These are phyloP conservation scores for Gymnoscopelus braueri DNA, from an alignment of 2,797 vertebrate species.

Conservation along the genomic window DNA sequence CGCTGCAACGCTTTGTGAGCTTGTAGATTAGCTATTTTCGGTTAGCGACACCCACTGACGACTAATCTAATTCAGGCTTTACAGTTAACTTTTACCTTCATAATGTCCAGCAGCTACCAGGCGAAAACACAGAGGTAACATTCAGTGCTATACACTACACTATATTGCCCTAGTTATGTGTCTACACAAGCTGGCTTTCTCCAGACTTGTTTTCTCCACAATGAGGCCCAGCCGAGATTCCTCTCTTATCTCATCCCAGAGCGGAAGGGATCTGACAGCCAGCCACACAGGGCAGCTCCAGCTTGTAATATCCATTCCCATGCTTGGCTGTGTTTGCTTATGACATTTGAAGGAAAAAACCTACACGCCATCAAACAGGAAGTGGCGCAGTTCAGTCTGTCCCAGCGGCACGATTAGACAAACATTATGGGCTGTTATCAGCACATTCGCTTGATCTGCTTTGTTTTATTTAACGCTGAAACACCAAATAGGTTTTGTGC, in stretches of 20 bases:
- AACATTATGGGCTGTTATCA: constrained; percentile 11
- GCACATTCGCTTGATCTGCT: not conserved
- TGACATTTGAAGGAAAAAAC: constrained; percentile 15
- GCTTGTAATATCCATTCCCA: constrained; percentile 34
- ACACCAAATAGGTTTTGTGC: constrained; percentile 21
- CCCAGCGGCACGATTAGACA: constrained; percentile 14
- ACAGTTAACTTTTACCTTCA: no score
- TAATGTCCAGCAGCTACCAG: constrained; percentile 4
- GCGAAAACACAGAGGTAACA: constrained; percentile 4
- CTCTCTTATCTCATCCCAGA: constrained; percentile 44
- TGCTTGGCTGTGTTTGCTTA: not conserved
- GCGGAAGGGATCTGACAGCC: constrained; percentile 42
- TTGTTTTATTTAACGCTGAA: not conserved
- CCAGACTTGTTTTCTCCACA: constrained; percentile 7
- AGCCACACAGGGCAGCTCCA: constrained; percentile 19
- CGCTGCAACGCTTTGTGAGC: no score
- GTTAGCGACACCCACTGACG: no score
- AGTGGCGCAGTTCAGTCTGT: constrained; percentile 26
- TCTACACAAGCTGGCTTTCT: constrained; percentile 22
- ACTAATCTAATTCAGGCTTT: no score
- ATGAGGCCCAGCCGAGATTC: constrained; percentile 34
- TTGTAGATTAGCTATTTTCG: no score
- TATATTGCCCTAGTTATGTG: constrained; percentile 20
- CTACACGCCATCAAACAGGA: constrained; percentile 41
- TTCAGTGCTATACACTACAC: not conserved